These are phyloP conservation scores for Hirudinaria manillensis DNA, from an alignment of 2,888 invertebrate genomes.

Conservation along the genomic window DNA sequence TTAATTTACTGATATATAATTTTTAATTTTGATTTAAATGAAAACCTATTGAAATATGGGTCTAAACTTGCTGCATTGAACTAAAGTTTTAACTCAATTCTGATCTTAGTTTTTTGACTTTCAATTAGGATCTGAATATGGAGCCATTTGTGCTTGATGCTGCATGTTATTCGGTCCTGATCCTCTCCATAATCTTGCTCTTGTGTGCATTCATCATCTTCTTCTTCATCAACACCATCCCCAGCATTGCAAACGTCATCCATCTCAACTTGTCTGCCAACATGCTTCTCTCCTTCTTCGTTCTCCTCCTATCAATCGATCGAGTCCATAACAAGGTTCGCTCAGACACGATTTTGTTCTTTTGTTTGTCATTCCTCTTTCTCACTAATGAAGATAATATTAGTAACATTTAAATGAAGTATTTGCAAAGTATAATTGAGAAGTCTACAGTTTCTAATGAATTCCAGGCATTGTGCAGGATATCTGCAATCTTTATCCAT, in stretches of 20 bases:
- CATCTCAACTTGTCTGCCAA: background rate
- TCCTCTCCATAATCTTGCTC: background rate
- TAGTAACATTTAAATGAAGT: background rate
- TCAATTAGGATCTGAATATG: background rate
- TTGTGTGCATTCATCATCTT: constrained; percentile 13
- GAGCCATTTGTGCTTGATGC: constrained; percentile 14
- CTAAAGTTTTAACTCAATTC: background rate
- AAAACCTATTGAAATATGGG: background rate
- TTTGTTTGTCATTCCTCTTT: too few species aligned
- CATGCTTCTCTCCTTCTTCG: constrained; percentile 9
- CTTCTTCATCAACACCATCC: constrained; percentile 2
- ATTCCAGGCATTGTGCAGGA: constrained; percentile 14
- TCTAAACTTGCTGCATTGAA: background rate
- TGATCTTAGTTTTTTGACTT: too few species aligned
- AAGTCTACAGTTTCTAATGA: background rate
- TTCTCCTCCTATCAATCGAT: constrained; percentile 10
- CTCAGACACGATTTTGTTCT: too few species aligned
- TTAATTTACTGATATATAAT: background rate
- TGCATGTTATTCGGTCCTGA: background rate
- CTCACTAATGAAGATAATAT: background rate
- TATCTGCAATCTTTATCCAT: constrained; percentile 68
- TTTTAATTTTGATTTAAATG: background rate
- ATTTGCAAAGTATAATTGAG: background rate
- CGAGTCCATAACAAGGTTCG: constrained; percentile 11
- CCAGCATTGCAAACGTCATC: constrained; percentile 4